Evolutionary conservation across 1,140 invertebrate species (phyloP).

Genomic region (Rhynchophorus ferrugineus): DNA sequence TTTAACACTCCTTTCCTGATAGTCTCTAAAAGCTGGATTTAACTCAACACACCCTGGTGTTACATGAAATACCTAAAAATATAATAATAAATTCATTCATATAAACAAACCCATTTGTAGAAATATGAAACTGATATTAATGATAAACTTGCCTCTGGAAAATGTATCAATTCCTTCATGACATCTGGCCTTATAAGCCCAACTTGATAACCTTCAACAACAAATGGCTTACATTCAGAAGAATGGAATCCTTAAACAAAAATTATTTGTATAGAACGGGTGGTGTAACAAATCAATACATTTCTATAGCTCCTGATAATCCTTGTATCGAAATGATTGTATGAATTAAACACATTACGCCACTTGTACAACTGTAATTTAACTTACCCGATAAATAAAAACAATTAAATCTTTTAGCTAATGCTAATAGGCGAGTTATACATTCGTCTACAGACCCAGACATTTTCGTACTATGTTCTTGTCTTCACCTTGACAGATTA

Average conservation of each 20-base stretch:
- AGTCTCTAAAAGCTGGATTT: constrained; percentile 77
- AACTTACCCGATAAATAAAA: constrained; percentile 73
- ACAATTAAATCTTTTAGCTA: constrained; percentile 77
- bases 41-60: constrained; percentile 66
- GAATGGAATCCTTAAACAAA: constrained; percentile 33
- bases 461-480: constrained; percentile 4
- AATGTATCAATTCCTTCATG: constrained; percentile 66
- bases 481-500: background rate
- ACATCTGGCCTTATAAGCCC: constrained; percentile 79
- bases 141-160: constrained; percentile 67
- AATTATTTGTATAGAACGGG: constrained; percentile 3
- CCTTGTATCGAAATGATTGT: background rate
- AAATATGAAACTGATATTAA: too few relatives aligned
- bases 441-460: constrained; percentile 31
- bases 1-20: constrained; percentile 66
- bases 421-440: constrained; percentile 61
- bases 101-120: too few relatives aligned
- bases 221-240: constrained; percentile 74
- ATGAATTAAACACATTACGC: background rate
- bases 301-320: constrained; percentile 3
- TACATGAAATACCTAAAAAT: constrained; percentile 58
- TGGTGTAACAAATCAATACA: constrained; percentile 29
- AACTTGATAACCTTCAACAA: constrained; percentile 80
- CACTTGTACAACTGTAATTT: background rate
- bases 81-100: background rate